Evolutionary conservation across 2,888 invertebrate genomes (phyloP), one percentile per base, ranked within the genome.

Genomic region (Euclidia mi): DNA sequence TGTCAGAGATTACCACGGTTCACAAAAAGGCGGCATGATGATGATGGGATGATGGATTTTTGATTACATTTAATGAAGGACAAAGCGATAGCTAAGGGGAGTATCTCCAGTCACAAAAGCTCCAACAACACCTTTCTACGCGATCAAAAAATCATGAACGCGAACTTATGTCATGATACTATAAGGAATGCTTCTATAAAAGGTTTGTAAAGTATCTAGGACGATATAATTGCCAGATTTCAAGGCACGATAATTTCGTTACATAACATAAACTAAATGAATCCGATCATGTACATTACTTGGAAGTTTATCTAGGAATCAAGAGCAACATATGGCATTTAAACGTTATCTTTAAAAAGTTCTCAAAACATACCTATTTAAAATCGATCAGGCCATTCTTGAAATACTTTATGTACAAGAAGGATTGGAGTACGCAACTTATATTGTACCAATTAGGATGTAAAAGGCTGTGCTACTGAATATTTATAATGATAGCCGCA

Each of bases 381-480:
- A 53, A 38, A 53, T 50, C 46, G 34, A 60, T 40, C 14, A 25
- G 32, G 11, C 51, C 37, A 61, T 42, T 66, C 51, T 62, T 55
- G 47, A 46, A 64, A 71, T 52, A 55, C 51, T 66, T 62, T 56
- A 49, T 51, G 52, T 53, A 55, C 59, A 11, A 32, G 7, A 32
- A 32, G 32, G 32, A 32, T 38, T 38, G 15, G 15, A 7, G 1
- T 17, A 4, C n/a, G n/a, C 53, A 53, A 58, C n/a, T 34, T 2
- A 67, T 48, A 56, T 52, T 49, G 53, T 68, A 69, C 45, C 56
- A 65, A 61, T 56, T 50, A 51, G 60, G 42, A 45, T 65, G 48
- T 72, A 68, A 61, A 72, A 72, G 61, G 61, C 43, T 50, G 20
- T 46, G 49, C 11, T 66, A 56, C 51, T 63, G 47, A 59, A 67